A percentile compares a stretch with the other conserved stretches of the same genome.
These are phyloP conservation scores for Synergus gifuensis DNA, from an alignment of 2,888 invertebrate species.

Conservation along the genomic window DNA sequence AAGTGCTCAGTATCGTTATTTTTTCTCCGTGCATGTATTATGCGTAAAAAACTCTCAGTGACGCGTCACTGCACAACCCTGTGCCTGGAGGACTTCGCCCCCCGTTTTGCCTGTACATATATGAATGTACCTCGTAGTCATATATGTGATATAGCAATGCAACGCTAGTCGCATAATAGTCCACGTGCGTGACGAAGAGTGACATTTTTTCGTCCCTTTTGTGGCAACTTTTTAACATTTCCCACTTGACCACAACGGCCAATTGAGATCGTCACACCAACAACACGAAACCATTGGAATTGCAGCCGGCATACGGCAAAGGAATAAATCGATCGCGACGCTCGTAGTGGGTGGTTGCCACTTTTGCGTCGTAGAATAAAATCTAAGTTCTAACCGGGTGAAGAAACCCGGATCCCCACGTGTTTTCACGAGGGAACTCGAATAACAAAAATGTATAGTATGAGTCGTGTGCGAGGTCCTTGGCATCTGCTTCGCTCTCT, in stretches of 20 bases:
- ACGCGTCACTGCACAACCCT: background rate
- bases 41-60: no score
- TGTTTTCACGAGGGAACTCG: constrained; percentile 31
- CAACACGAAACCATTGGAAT: constrained; percentile 49
- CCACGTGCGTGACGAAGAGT: constrained; percentile 37
- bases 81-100: constrained; percentile 46
- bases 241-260: constrained; percentile 25
- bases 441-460: constrained; percentile 6
- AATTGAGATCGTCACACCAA: constrained; percentile 16
- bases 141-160: background rate
- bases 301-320: constrained; percentile 45
- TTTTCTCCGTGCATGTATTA: no score
- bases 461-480: constrained; percentile 17
- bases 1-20: no score
- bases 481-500: constrained; percentile 39
- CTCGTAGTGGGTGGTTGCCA: constrained; percentile 53
- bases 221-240: constrained; percentile 46
- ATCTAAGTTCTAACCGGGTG: background rate
- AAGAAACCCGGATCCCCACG: constrained; percentile 29
- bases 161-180: background rate
- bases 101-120: constrained; percentile 16
- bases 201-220: constrained; percentile 31
- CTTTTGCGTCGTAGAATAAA: constrained; percentile 45
- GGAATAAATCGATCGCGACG: constrained; percentile 29
- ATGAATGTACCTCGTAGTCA: constrained; percentile 17